These are phyloP conservation scores for Porites evermanni DNA, from an alignment of 92 coral and sea anemone genomes.

Conservation along the genomic window DNA sequence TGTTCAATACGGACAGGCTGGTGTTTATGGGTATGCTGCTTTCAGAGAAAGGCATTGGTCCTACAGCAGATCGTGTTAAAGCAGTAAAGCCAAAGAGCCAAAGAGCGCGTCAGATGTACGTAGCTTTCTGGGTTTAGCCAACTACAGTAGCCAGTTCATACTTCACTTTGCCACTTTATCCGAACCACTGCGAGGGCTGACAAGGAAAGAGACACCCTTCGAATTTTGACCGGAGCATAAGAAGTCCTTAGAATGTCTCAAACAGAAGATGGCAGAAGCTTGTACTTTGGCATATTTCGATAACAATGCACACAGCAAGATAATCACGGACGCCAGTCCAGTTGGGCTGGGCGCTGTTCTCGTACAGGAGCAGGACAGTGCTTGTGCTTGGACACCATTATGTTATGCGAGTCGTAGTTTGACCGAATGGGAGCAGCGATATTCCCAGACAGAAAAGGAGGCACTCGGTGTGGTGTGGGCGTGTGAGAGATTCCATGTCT, in stretches of 20 bases:
- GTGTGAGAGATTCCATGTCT: too few relatives aligned
- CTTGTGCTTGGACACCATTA: too few relatives aligned
- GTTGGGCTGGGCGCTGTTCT: too few relatives aligned
- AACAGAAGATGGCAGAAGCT: constrained; percentile 58
- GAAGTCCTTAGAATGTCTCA: constrained; percentile 41
- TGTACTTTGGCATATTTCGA: constrained; percentile 61
- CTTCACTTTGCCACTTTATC: constrained; percentile 66
- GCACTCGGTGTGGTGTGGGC: too few relatives aligned
- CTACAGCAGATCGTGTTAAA: constrained; percentile 65
- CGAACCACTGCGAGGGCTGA: constrained; percentile 59
- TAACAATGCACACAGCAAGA: constrained; percentile 29
- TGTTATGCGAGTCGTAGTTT: too few relatives aligned
- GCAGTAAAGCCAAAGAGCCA: constrained; percentile 72
- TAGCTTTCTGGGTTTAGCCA: too few relatives aligned
- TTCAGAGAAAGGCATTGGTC: constrained; percentile 75
- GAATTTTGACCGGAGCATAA: constrained; percentile 55
- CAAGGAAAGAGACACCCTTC: constrained; percentile 56
- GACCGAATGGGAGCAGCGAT: too few relatives aligned
- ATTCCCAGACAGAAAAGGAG: too few relatives aligned
- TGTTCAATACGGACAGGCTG: constrained; percentile 53
- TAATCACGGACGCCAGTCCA: too few relatives aligned
- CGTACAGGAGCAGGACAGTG: too few relatives aligned
- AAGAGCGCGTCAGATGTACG: constrained; percentile 51
- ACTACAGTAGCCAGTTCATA: constrained; percentile 64
- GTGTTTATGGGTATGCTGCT: constrained; percentile 71